Evolutionary conservation across 2,888 invertebrate genomes (phyloP).

Genomic region (Tinea trinotella): DNA sequence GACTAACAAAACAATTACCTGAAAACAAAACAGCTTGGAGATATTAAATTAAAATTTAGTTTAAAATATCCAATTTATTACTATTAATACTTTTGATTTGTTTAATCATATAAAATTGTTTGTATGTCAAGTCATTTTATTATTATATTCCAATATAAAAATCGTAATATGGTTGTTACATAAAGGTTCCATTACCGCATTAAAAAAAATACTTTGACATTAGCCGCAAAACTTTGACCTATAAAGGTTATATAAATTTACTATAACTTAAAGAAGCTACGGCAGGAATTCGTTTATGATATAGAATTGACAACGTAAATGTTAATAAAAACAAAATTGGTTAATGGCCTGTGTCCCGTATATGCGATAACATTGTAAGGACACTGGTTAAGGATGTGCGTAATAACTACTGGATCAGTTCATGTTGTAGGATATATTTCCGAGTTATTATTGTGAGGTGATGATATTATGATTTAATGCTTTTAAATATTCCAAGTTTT

Average conservation of each 20-base stretch:
- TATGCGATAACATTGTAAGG: not conserved
- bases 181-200: no score
- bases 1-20: no score
- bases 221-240: not conserved
- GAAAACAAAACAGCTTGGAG: no score
- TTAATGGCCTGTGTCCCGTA: not conserved
- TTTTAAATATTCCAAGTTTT: not conserved
- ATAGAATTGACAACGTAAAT: slow-evolving; percentile 5
- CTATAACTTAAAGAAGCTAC: not conserved
- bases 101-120: no score
- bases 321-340: slow-evolving; percentile 1
- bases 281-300: not conserved
- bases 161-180: no score
- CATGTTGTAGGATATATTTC: not conserved
- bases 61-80: no score
- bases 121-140: no score
- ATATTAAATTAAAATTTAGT: no score
- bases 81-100: no score
- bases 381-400: slow-evolving; percentile 4
- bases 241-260: not conserved
- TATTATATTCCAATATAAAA: no score
- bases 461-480: not conserved
- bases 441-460: not conserved
- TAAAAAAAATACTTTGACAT: not conserved
- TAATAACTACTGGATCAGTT: not conserved